Evolutionary conservation across 2,113 vertebrate genomes (phyloP), one percentile per base, ranked within the genome.

Genomic region (Choloepus hoffmanni): DNA sequence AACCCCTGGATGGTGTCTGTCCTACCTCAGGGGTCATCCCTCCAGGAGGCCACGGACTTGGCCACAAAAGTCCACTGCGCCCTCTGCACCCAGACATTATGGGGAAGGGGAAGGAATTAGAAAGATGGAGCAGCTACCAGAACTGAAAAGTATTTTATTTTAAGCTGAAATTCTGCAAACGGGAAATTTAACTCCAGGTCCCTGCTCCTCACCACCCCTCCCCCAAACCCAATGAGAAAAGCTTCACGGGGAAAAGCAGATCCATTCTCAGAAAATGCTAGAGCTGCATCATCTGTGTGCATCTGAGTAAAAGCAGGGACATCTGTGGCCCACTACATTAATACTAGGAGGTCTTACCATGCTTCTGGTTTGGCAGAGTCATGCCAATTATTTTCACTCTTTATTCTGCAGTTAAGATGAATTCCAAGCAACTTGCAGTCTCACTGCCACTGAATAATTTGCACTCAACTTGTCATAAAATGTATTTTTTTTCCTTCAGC

Each of bases 401-500:
- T 93, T 33, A 48, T 91, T 83, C 53, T 86, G 30, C 40, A 85
- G 43, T 60, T 91, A 74, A 84, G 21, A 16, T 58, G 62, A 53
- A 72, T 89, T 77, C 50, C 21, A 77, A 72, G 62, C 2, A 74
- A 70, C 33, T 40, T 48, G 67, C 62, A 68, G 58, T 74, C 30
- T 77, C n/a, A 40, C 58, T 73, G 30, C 24, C 9, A 53, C 55
- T 60, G 45, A 89, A 65, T 28, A 63, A 70, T 50, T 91, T 94
- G 74, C 72, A 65, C 21, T 68, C 14, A 4, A 43, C 43, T 76
- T 63, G 14, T 85, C 45, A 36, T 40, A 85, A 82, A 77, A 58
- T 50, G 9, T 70, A 4, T 72, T 53, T 89, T 76, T 48, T 85
- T 74, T 62, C 60, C 36, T 88, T 95, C 55, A 77, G 18, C 50